Conservation (phyloP, 2,797 vertebrate species). For the Sebastes diaconus region DNA sequence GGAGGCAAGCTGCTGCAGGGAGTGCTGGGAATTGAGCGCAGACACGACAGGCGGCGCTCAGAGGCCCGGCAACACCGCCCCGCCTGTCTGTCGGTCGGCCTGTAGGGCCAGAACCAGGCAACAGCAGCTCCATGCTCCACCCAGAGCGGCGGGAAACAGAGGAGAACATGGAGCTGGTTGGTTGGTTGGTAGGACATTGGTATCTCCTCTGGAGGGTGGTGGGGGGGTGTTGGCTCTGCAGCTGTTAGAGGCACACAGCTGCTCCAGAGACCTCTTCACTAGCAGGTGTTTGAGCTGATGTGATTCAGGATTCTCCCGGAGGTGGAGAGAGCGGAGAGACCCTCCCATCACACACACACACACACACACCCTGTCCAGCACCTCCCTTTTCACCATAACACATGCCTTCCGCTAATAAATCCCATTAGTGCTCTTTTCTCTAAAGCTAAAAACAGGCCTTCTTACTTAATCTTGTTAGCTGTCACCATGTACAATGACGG, state of each 20-base stretch:
- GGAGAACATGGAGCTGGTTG: background rate
- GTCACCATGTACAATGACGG: slow-evolving; percentile 8
- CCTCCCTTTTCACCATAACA: background rate
- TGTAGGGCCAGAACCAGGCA: slow-evolving; percentile 4
- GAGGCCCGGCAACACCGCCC: background rate
- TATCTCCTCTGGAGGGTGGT: background rate
- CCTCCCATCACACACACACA: background rate
- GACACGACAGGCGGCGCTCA: background rate
- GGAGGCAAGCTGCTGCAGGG: slow-evolving; percentile 11
- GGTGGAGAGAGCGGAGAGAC: slow-evolving; percentile 13
- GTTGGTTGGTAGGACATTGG: slow-evolving; percentile 9
- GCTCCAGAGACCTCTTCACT: slow-evolving; percentile 34
- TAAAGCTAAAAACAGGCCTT: slow-evolving; percentile 43
- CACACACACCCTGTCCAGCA: background rate
- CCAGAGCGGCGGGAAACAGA: background rate
- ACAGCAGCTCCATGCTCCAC: slow-evolving; percentile 12
- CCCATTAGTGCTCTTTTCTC: slow-evolving; percentile 51
- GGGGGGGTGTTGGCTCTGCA: slow-evolving; percentile 13
- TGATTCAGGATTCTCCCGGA: slow-evolving; percentile 37
- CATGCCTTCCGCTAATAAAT: slow-evolving; percentile 40
- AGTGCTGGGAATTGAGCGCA: background rate
- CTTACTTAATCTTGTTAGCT: slow-evolving; percentile 45
- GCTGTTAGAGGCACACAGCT: slow-evolving; percentile 46
- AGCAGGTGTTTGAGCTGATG: slow-evolving; percentile 61
- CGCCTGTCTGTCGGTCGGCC: slow-evolving; percentile 5